A percentile compares a stretch with the other conserved stretches of the same genome.
Evolutionary conservation across 2,888 invertebrate species (phyloP).

Genomic region (Stenodera caucasica): DNA sequence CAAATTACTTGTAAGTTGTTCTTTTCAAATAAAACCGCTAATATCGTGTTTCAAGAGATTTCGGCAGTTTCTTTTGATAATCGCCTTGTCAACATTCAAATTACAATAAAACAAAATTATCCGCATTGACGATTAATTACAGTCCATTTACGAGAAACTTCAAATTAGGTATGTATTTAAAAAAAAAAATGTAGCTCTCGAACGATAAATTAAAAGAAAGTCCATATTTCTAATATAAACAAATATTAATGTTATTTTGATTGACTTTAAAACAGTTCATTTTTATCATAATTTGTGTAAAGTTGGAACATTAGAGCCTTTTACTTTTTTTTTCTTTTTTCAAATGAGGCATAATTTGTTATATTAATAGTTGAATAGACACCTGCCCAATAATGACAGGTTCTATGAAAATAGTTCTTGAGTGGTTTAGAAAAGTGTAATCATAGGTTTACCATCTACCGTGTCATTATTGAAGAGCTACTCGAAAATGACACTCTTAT

Average conservation of each 20-base stretch:
- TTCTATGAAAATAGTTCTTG: conserved; percentile 41
- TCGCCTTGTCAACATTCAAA: not conserved
- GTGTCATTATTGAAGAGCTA: conserved; percentile 25
- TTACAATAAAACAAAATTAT: conserved; percentile 3
- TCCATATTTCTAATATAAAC: not conserved
- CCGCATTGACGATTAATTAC: not conserved
- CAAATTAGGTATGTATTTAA: too few relatives aligned
- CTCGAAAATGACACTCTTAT: conserved; percentile 21
- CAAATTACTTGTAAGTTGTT: not conserved
- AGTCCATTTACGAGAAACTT: not conserved
- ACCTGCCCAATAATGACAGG: conserved; percentile 50
- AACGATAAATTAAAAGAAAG: not conserved
- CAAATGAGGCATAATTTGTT: conserved; percentile 39
- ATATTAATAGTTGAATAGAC: conserved; percentile 45
- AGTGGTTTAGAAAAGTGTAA: conserved; percentile 17
- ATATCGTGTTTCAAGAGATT: not conserved
- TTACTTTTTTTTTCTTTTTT: not conserved
- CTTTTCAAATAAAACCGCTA: not conserved
- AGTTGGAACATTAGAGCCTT: conserved; percentile 19
- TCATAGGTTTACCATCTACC: conserved; percentile 19
- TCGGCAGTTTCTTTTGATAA: conserved; percentile 1
- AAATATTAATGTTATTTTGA: conserved; percentile 21
- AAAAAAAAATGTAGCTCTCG: too few relatives aligned
- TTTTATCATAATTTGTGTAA: conserved; percentile 23
- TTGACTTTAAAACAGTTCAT: conserved; percentile 18